Base-by-base conservation (phyloP, 1,140 invertebrate species). In the Nylanderia fulva region DNA sequence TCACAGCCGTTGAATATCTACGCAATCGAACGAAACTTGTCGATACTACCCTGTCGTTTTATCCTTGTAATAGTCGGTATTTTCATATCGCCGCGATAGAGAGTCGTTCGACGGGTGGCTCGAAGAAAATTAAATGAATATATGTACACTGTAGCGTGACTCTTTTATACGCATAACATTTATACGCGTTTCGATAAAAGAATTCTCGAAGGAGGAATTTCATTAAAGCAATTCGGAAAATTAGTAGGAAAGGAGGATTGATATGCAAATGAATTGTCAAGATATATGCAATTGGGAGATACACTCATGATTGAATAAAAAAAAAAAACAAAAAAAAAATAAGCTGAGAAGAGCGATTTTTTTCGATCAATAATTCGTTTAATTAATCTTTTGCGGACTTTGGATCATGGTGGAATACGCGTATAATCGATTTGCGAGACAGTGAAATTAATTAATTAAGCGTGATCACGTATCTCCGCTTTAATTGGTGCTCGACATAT, bases 1-100 rank as follows among this genome's bases (percentile, higher is more conserved):
- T 84, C 80, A 84, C 80, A n/a, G 58, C 56, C 60, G 71, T 9
- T 42, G 80, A 84, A 76, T 75, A 84, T 76, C 80, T 76, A 79
- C 48, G 42, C 74, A 76, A 84, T 84, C 71, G 80, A 76, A 75
- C 71, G 56, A 74, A 76, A 76, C 36, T 76, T 45, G 15, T 84
- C 80, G 80, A 75, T 84, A 84, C n/a, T 36, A 7, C 21, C 29
- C n/a, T n/a, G 58, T 48, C 58, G 27, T 54, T 63, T 64, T 63
- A 45, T 75, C 42, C 2, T 13, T 52, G 29, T 75, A 52, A 48
- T 52, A 63, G 18, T 58, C 33, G 27, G 56, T 63, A 76, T 75
- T 75, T 74, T 74, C 52, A 63, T 76, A 75, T 48, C 80, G 8
- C 42, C 24, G 66, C 42, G 18, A 79, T 29, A 18, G 13, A 29